Evolutionary conservation across 1,140 invertebrate species (phyloP).

Genomic region (Orchesella cincta): DNA sequence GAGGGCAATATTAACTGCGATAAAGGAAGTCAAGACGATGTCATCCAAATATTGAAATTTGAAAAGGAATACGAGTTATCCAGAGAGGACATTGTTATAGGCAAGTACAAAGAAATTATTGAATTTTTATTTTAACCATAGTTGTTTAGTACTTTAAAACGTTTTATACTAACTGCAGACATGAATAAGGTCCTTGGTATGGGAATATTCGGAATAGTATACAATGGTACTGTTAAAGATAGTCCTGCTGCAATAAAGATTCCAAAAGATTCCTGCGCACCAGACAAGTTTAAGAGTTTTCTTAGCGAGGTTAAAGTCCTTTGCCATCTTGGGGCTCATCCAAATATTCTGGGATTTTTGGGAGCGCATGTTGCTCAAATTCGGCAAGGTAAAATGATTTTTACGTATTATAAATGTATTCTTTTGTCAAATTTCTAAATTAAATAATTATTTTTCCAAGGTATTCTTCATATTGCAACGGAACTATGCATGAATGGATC

Average conservation of each 20-base stretch:
- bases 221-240: not conserved
- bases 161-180: too few species aligned
- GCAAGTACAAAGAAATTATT: too few species aligned
- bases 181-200: too few species aligned
- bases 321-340: not conserved
- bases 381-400: not conserved
- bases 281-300: not conserved
- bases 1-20: too few species aligned
- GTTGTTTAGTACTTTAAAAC: too few species aligned
- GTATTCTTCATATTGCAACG: not conserved
- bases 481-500: slow-evolving; percentile 1
- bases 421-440: too few species aligned
- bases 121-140: too few species aligned
- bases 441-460: too few species aligned
- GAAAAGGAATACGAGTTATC: too few species aligned
- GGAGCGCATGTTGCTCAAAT: not conserved
- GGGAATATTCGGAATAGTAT: not conserved
- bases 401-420: not conserved
- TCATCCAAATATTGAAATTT: too few species aligned
- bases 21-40: too few species aligned
- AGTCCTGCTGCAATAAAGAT: not conserved
- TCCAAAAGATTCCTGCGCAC: not conserved
- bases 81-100: too few species aligned
- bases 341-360: not conserved
- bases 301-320: slow-evolving; percentile 14